These are phyloP conservation scores for Pocillopora verrucosa DNA, from an alignment of 64 coral and sea anemone species.

Conservation along the genomic window DNA sequence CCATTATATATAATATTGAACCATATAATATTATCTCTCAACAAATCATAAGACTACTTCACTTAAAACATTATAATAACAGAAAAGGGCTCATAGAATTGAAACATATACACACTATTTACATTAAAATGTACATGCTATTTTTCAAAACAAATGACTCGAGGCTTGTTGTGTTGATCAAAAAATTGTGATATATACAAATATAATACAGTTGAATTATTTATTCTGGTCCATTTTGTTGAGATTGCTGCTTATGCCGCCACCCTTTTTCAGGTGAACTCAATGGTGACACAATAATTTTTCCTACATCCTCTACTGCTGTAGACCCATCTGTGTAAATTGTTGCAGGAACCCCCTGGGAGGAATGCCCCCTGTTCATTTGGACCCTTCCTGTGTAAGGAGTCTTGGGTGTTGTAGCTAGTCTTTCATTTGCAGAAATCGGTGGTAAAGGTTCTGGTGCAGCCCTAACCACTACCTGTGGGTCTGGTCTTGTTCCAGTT, in stretches of 20 bases:
- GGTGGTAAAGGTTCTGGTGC: constrained; percentile 85
- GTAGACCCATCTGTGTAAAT: constrained; percentile 20
- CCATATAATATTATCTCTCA: not conserved
- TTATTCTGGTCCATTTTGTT: constrained; percentile 66
- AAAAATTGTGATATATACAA: too few species aligned
- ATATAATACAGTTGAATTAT: not conserved
- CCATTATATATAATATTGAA: not conserved
- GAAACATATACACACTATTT: constrained; percentile 25
- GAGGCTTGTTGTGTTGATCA: too few species aligned
- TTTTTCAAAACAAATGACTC: not conserved
- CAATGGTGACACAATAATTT: constrained; percentile 86
- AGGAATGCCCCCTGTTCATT: constrained; percentile 39
- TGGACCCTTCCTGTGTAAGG: constrained; percentile 64
- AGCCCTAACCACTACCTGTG: constrained; percentile 81
- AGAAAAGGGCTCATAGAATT: not conserved
- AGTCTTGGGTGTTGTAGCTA: constrained; percentile 39
- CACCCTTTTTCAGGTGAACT: constrained; percentile 93
- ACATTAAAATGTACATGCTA: constrained; percentile 8
- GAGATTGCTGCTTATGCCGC: constrained; percentile 81
- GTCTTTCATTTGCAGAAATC: constrained; percentile 65
- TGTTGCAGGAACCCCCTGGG: constrained; percentile 37
- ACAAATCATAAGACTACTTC: constrained; percentile 9
- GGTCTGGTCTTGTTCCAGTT: constrained; percentile 82
- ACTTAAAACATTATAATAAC: not conserved
- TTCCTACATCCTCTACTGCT: constrained; percentile 75